Evolutionary conservation across 2,797 vertebrate genomes (phyloP).

Genomic region (Protosalanx chinensis): DNA sequence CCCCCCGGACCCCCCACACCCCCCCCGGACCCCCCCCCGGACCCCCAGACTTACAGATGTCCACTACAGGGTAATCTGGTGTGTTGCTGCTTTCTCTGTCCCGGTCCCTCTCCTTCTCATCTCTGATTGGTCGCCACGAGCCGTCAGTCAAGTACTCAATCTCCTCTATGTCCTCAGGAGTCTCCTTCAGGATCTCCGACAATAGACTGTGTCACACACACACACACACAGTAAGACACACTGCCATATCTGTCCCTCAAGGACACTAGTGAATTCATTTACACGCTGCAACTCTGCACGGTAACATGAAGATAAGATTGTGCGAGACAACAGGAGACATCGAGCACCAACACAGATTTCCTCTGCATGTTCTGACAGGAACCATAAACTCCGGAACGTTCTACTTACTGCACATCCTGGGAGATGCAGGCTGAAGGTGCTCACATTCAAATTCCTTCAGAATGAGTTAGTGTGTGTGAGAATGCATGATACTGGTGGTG

Average conservation of each 20-base stretch:
- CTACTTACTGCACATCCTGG: too few relatives aligned
- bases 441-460: neutral
- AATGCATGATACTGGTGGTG: too few relatives aligned
- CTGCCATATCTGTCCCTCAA: neutral
- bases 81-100: constrained; percentile 89
- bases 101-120: constrained; percentile 84
- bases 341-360: too few relatives aligned
- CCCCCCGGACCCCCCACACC: neutral
- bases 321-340: too few relatives aligned
- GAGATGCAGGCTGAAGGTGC: too few relatives aligned
- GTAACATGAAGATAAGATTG: too few relatives aligned
- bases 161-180: constrained; percentile 88
- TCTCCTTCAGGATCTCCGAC: constrained; percentile 93
- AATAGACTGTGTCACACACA: constrained; percentile 70
- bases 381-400: constrained; percentile 4
- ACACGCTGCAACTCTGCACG: too few relatives aligned
- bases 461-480: constrained; percentile 7
- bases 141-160: constrained; percentile 96
- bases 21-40: too few relatives aligned
- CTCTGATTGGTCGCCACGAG: constrained; percentile 92
- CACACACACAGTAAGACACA: neutral
- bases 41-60: constrained; percentile 79
- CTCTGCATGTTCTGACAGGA: constrained; percentile 21
- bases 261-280: too few relatives aligned
- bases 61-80: constrained; percentile 87